phyloP scores from a whole-genome alignment of 37 sponge, comb jelly and placozoan species.

The Beroe ovata region DNA sequence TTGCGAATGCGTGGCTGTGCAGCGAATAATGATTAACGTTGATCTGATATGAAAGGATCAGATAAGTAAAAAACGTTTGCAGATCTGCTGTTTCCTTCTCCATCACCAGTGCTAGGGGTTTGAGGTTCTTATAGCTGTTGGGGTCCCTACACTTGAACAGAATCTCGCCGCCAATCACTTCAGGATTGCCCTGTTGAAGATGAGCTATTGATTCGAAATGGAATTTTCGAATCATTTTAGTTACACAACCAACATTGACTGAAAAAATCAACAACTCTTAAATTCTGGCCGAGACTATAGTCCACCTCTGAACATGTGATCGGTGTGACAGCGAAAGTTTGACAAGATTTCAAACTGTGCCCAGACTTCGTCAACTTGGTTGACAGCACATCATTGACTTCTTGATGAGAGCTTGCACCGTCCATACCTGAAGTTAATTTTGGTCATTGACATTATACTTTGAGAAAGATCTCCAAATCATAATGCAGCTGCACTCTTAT shows the following conservation, averaged over 20 bases:
- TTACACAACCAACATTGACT: too few relatives aligned
- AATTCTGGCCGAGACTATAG: too few relatives aligned
- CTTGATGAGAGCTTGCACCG: neutral
- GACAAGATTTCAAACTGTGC: constrained; percentile 26
- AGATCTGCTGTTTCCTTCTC: constrained; percentile 8
- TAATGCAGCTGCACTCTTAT: too few relatives aligned
- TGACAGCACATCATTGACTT: neutral
- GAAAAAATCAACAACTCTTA: too few relatives aligned
- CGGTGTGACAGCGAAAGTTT: neutral
- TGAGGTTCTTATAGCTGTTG: neutral
- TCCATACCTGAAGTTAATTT: too few relatives aligned
- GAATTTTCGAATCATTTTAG: too few relatives aligned
- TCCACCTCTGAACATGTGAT: neutral
- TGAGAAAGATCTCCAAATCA: too few relatives aligned
- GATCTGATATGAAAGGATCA: too few relatives aligned
- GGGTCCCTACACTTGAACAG: neutral
- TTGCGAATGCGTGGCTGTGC: too few relatives aligned
- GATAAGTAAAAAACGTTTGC: neutral
- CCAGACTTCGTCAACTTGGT: neutral
- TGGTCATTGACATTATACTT: too few relatives aligned
- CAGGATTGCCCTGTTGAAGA: neutral
- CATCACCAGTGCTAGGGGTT: neutral
- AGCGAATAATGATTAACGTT: too few relatives aligned
- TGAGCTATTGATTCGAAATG: too few relatives aligned
- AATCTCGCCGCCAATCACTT: neutral